These are phyloP conservation scores for Stigmatopora nigra DNA, from an alignment of 2,113 vertebrate species.

Conservation along the genomic window DNA sequence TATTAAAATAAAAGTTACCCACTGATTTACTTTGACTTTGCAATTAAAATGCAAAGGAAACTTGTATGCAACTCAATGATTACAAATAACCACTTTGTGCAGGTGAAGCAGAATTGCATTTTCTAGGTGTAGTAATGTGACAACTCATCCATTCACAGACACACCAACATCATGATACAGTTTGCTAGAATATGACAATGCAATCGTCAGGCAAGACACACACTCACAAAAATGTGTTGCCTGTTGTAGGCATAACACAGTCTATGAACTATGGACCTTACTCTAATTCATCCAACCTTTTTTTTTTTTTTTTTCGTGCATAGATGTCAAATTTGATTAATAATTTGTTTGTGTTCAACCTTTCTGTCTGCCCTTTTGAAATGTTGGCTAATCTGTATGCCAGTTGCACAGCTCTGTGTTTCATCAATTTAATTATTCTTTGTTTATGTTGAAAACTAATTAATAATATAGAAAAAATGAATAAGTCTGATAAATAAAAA, in stretches of 20 bases:
- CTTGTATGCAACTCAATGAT: neutral
- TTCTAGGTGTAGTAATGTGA: too few species aligned
- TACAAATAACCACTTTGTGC: neutral
- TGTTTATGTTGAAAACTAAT: neutral
- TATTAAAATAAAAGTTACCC: too few species aligned
- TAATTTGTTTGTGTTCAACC: constrained; percentile 7
- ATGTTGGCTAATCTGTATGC: neutral
- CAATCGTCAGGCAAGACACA: too few species aligned
- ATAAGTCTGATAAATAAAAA: too few species aligned
- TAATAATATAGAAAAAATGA: too few species aligned
- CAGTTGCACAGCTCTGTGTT: neutral
- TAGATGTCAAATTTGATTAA: neutral
- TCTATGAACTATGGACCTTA: neutral
- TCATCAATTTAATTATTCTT: neutral
- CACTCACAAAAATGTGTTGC: too few species aligned
- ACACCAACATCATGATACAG: too few species aligned
- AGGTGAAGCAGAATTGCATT: neutral
- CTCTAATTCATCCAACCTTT: neutral
- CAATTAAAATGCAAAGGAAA: neutral
- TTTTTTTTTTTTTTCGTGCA: neutral
- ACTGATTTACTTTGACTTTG: neutral
- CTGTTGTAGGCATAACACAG: neutral
- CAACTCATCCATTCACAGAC: too few species aligned
- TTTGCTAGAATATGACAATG: too few species aligned
- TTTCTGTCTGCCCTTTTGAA: constrained; percentile 8